Evolutionary conservation across 2,113 vertebrate genomes (phyloP), one percentile per base, ranked within the genome.

Genomic region (Pseudolaguvia tuberculata): DNA sequence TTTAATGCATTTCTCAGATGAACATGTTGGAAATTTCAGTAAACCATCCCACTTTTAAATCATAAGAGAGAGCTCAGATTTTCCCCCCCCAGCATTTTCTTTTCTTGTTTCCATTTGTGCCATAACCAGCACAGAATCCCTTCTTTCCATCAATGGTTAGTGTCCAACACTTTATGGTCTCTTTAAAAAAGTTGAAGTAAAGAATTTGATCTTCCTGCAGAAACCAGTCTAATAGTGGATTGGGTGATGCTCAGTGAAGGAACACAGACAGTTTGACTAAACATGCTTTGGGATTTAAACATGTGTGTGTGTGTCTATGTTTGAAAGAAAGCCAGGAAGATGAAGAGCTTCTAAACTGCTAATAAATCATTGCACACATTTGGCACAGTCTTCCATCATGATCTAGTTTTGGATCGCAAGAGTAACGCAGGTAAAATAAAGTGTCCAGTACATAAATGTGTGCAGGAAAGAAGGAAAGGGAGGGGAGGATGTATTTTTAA

Each of bases 1-100:
- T 79, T 77, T 45, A 61, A 85, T 87, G 90, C 83, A 88, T 89
- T 82, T 84, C 50, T 85, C 82, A 88, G 78, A 66, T 84, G 77
- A 80, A 81, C 77, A 82, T 76, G 78, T 80, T 84, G 11, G 50
- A 67, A 76, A 74, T 76, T 66, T 71, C 79, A 68, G 83, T 82
- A 29, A 29, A 52, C 56, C 45, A 58, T 63, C 29, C n/a, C 72
- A 61, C 57, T 25, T 29, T 45, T 23, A 39, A 47, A 58, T 42
- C 59, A 52, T 65, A 27, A 29, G 21, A 79, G 61, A 70, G 52
- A 66, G 58, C 61, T 79, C 45, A 45, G 39, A 48, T 48, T 17
- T 52, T 14, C 58, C 39, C 47, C 50, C 39, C 23, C 59, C 58
- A 74, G 67, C 42, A 20, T 25, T n/a, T 63, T 4, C 17, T 21